Base-by-base conservation (phyloP, 92 coral and sea anemone genomes). In the Heteractis magnifica region DNA sequence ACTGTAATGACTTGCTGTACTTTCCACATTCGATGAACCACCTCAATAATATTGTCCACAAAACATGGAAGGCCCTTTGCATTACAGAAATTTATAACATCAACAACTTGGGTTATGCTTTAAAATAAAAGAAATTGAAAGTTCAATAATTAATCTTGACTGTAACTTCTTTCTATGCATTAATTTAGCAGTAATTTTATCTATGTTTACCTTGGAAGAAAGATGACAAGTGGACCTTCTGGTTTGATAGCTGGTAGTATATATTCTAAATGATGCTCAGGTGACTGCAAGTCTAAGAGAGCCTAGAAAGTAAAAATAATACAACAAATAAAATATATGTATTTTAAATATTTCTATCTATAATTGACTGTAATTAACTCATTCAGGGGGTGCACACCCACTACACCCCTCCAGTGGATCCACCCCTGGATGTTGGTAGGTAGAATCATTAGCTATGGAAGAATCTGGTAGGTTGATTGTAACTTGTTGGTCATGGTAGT, bases 81-180 rank as follows among this genome's bases (percentile, higher is more conserved):
- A 12, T 72, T 53, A 44, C 83, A 78, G 53, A 52, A 53, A 7
- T 79, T 85, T 20, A 85, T 68, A 56, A 79, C 80, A 85, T 85
- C 88, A 20, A 85, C 84, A 78, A 70, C 84, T 51, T 85, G 88
- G 10, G 88, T 85, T 49, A 85, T 79, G 62, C 88, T 85, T 56
- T 9, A 52, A 73, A 73, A 7, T 11, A 26, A 19, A 49, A 58
- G 48, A 21, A 78, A 78, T 49, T 10, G 20, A n/a, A 55, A 49
- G 2, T 23, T n/a, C 0, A 49, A 6, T 26, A 26, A 48, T 3
- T 6, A 68, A 2, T 77, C 41, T 10, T 44, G 49, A 6, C 8
- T 53, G 23, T 77, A 34, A 34, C 1, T 0, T 34, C 26, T 34
- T 34, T 65, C 72, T n/a, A 65, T 65, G 10, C 34, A 8, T 65